phyloP scores from a whole-genome alignment of 2,797 vertebrate genomes.

The Sebastes cheni region DNA sequence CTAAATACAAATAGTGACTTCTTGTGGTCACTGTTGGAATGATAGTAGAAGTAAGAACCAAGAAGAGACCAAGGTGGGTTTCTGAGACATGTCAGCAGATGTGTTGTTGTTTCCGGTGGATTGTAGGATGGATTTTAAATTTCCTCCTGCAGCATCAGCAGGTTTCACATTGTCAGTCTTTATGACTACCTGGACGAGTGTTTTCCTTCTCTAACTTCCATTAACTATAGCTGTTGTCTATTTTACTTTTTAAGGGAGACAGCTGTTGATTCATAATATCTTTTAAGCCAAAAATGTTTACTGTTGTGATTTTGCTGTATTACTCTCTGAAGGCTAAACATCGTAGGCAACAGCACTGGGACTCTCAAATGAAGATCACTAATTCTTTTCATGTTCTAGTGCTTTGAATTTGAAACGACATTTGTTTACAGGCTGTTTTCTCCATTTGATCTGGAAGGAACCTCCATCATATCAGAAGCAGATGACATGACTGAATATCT shows the following conservation, averaged over 20 bases:
- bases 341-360: background rate
- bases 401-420: background rate
- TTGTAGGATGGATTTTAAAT: background rate
- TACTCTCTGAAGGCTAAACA: background rate
- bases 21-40: background rate
- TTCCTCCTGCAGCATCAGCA: background rate
- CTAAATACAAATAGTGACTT: background rate
- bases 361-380: background rate
- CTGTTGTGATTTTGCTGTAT: background rate
- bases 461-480: background rate
- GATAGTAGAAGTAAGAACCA: background rate
- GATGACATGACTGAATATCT: background rate
- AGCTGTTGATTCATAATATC: background rate
- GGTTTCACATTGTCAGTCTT: background rate
- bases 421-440: background rate
- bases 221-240: background rate
- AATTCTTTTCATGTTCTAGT: background rate
- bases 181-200: background rate
- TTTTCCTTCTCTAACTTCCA: background rate
- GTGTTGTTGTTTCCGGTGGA: background rate
- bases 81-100: background rate
- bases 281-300: background rate
- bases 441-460: background rate
- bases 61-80: background rate
- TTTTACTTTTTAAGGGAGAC: background rate